Evolutionary conservation across 2,888 invertebrate species (phyloP), one percentile per base, ranked within the genome.

Genomic region (Tenthredo amoena): DNA sequence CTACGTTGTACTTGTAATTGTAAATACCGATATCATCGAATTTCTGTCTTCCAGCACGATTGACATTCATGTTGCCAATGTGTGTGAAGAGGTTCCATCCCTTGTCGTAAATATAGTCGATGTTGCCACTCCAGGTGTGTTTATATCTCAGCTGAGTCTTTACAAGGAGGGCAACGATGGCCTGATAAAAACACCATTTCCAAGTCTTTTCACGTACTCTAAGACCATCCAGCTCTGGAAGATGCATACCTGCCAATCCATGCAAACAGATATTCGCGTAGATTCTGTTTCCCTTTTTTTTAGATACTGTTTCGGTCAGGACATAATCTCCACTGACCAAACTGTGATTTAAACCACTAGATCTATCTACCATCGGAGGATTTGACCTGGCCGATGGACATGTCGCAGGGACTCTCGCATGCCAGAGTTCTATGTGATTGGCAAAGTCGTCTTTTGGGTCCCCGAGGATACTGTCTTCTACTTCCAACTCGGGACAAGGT

Each of bases 101-200:
- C 71, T 91, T 91, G 26, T 93, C 89, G 87, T 91, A 93, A 72
- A 93, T 92, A 87, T 93, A 93, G 85, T 93, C 93, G 79, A 93
- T 87, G 88, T 92, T 93, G 6, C 86, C 89, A 84, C 89, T 90
- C 90, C 90, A 90, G 0, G 89, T 89, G 86, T 89, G 91, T 81
- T 91, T 92, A 86, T 93, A 93, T 85, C 92, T 91, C 12, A 93
- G 82, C 85, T 93, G 93, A 2, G 93, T 93, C 86, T 92, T 93
- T 0, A 90, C 91, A 2, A 93, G 76, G 21, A 93, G 88, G 2
- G 91, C 93, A 6, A 92, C 89, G 21, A 92, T 58, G 0, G 91
- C 92, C 58, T 91, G 92, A 86, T 90, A 92, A 79, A 92, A 90
- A 68, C 92, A 92, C 84, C 93, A 93, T 84, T 93, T 93, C 93